These are phyloP conservation scores for Rhagophthalmus giganteus DNA, from an alignment of 2,888 invertebrate species.

Conservation along the genomic window DNA sequence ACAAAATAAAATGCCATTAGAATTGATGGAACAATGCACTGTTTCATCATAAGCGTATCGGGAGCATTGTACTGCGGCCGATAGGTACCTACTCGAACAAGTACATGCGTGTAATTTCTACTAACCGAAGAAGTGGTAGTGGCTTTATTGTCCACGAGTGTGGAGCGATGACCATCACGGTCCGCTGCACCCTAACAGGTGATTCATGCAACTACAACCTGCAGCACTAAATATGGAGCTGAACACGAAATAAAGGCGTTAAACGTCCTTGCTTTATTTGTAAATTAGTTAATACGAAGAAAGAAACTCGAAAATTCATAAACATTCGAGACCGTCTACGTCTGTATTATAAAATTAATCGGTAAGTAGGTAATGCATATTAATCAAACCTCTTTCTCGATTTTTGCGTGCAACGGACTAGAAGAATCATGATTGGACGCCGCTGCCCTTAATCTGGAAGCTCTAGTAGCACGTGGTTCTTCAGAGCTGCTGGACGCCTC, in stretches of 20 bases:
- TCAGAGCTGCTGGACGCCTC: constrained; percentile 43
- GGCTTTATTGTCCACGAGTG: constrained; percentile 16
- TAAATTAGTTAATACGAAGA: constrained; percentile 9
- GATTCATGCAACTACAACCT: constrained; percentile 25
- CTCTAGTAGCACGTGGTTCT: constrained; percentile 69
- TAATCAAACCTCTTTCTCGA: constrained; percentile 37
- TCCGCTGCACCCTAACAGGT: constrained; percentile 32
- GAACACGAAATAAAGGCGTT: constrained; percentile 3
- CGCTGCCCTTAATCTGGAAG: constrained; percentile 72
- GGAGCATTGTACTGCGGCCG: constrained; percentile 16
- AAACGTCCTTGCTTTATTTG: constrained; percentile 28
- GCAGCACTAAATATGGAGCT: constrained; percentile 22
- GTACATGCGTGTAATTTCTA: constrained; percentile 2
- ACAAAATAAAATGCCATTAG: constrained; percentile 10
- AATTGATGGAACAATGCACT: constrained; percentile 9
- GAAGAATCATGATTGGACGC: constrained; percentile 51
- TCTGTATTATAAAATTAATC: no score
- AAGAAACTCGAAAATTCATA: constrained; percentile 1
- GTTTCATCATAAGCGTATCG: constrained; percentile 4
- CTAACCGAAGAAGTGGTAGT: constrained; percentile 12
- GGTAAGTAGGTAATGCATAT: not conserved
- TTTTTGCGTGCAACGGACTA: constrained; percentile 14
- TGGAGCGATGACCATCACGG: constrained; percentile 41
- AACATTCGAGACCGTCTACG: not conserved
- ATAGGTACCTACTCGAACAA: constrained; percentile 1